These are phyloP conservation scores for Agrotis exclamationis DNA, from an alignment of 2,888 invertebrate species.

Conservation along the genomic window DNA sequence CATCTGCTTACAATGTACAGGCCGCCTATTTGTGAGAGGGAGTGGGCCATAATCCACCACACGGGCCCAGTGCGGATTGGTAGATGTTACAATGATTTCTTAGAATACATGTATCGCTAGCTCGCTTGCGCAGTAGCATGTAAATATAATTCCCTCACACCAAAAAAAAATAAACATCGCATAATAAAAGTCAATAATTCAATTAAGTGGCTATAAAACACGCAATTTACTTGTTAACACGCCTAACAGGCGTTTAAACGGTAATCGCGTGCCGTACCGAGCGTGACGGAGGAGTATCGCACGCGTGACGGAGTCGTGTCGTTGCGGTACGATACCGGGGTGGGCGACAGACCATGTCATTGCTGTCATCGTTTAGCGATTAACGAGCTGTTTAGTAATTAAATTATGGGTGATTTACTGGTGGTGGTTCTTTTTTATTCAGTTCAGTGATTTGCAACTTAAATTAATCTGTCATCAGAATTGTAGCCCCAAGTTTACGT, in stretches of 20 bases:
- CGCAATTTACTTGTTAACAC: conserved; percentile 60
- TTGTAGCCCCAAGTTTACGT: no score
- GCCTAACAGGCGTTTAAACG: conserved; percentile 79
- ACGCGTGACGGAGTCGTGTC: conserved; percentile 54
- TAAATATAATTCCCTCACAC: neutral
- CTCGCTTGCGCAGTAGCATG: neutral
- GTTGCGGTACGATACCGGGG: conserved; percentile 67
- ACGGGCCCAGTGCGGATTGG: no score
- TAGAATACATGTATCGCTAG: neutral
- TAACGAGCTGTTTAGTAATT: conserved; percentile 29
- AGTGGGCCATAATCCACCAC: no score
- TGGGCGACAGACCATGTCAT: conserved; percentile 68
- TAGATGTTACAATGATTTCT: no score
- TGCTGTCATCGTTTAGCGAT: conserved; percentile 48
- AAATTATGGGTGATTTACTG: conserved; percentile 31
- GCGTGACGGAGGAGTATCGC: conserved; percentile 74
- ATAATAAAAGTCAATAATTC: conserved; percentile 55
- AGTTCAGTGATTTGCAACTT: neutral
- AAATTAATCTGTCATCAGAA: no score
- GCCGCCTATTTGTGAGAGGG: no score
- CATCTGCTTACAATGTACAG: no score
- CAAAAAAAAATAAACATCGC: conserved; percentile 34
- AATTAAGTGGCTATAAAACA: conserved; percentile 59
- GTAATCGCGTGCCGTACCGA: conserved; percentile 82
- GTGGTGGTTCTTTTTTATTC: neutral